Evolutionary conservation across 2,888 invertebrate species (phyloP), one percentile per base, ranked within the genome.

Genomic region (Cerceris rybyensis): DNA sequence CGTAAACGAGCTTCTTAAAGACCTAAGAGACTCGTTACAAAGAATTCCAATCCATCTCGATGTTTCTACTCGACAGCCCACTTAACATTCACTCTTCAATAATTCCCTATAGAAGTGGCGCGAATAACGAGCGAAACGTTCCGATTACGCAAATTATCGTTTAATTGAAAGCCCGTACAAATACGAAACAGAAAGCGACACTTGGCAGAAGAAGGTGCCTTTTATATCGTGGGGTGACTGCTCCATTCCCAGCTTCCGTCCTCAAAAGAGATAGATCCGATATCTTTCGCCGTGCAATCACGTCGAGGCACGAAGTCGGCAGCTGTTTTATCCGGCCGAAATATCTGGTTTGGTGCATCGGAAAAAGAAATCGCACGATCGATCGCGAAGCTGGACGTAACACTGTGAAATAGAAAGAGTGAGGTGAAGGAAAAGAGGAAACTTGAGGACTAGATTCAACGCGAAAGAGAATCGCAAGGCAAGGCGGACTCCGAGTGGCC

Each of bases 341-440:
- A 81, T 84, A 84, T 84, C 81, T 60, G 69, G 74, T 58, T 42
- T 46, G 60, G 60, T 41, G 70, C 70, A 64, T 75, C 72, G 75
- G 80, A 84, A 82, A 84, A 84, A 80, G 84, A 73, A 76, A 84
- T 84, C 76, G 79, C 66, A 63, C 73, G 70, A 84, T 84, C 83
- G 81, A 75, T 79, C 72, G 70, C 64, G 64, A 54, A 54, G 50
- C 65, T 43, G 76, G 76, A 76, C 79, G 81, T 79, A 83, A 83
- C 79, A 76, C 75, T 76, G 81, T 81, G 74, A 81, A 28, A 28
- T 2, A 58, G 54, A 49, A 46, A 42, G 58, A 49, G 69, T 52
- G 57, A 55, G 58, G 16, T 58, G 68, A 64, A 58, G 70, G 58
- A 75, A 71, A 49, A 75, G 61, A 49, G 46, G 65, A 70, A 43